Percentiles rank a stretch among this genome's conserved stretches.
phyloP scores from a whole-genome alignment of 2,888 invertebrate species.

The Sceliomorpha sp. region DNA sequence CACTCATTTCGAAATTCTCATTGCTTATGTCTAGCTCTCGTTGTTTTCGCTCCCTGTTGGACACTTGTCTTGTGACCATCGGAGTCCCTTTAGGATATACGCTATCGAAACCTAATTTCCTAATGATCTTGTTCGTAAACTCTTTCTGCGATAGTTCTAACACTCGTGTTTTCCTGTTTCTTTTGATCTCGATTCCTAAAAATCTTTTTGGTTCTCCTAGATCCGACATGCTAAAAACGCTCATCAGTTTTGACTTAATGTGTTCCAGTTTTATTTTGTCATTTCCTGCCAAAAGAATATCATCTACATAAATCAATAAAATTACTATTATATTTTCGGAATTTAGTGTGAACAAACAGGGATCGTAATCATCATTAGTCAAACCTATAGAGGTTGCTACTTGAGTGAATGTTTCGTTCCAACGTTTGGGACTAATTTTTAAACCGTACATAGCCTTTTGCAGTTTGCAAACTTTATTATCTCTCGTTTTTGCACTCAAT shows the following conservation, averaged over 20 bases:
- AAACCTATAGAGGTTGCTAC: constrained; percentile 34
- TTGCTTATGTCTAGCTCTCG: constrained; percentile 2
- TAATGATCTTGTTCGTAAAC: neutral
- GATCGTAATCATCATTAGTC: constrained; percentile 39
- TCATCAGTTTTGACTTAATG: constrained; percentile 27
- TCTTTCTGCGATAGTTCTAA: neutral
- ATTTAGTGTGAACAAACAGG: constrained; percentile 51
- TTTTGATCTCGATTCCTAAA: constrained; percentile 33
- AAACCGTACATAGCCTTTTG: constrained; percentile 38
- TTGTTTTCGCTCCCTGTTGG: constrained; percentile 14
- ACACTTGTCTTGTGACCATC: constrained; percentile 44
- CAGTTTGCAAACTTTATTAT: constrained; percentile 39
- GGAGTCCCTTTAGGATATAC: constrained; percentile 22
- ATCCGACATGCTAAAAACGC: constrained; percentile 41
- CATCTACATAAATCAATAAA: constrained; percentile 42
- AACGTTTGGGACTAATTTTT: constrained; percentile 32
- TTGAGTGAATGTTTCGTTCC: constrained; percentile 34
- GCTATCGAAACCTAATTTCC: neutral
- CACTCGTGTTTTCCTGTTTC: constrained; percentile 3
- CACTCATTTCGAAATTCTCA: neutral
- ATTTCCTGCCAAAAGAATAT: constrained; percentile 45
- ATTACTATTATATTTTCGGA: constrained; percentile 26
- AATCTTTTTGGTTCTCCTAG: constrained; percentile 42
- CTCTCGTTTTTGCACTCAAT: neutral
- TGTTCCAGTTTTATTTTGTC: constrained; percentile 42